Evolutionary conservation across 2,888 invertebrate genomes (phyloP).

Genomic region (Sinopyrophorus schimmeli): DNA sequence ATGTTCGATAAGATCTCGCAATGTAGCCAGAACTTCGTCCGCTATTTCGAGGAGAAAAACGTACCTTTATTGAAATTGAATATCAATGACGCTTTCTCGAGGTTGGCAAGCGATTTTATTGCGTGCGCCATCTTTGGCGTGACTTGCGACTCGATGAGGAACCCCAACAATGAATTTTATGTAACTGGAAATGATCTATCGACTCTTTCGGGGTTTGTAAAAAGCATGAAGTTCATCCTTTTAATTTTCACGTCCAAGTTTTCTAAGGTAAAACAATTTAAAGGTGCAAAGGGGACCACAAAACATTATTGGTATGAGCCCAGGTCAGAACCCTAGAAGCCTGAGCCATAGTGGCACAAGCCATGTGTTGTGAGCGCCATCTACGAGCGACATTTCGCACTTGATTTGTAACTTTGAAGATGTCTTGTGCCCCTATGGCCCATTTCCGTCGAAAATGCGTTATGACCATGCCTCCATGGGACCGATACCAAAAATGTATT

Average conservation of each 20-base stretch:
- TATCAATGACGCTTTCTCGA: constrained; percentile 44
- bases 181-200: constrained; percentile 42
- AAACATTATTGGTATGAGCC: too few species aligned
- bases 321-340: constrained; percentile 11
- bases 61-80: constrained; percentile 31
- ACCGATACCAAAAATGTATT: too few species aligned
- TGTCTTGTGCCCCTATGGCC: too few species aligned
- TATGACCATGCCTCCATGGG: too few species aligned
- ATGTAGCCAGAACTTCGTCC: constrained; percentile 38
- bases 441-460: too few species aligned
- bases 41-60: constrained; percentile 32
- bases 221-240: constrained; percentile 16
- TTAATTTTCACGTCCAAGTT: constrained; percentile 15
- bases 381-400: too few species aligned
- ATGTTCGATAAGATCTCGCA: constrained; percentile 21
- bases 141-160: constrained; percentile 41
- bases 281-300: constrained; percentile 34
- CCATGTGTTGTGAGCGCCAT: too few species aligned
- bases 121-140: constrained; percentile 50
- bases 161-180: constrained; percentile 45
- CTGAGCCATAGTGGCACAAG: too few species aligned
- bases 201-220: constrained; percentile 42
- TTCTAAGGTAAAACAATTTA: constrained; percentile 13
- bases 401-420: too few species aligned
- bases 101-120: constrained; percentile 49